These are phyloP conservation scores for Pemphredon lugubris DNA, from an alignment of 2,888 invertebrate species.

Conservation along the genomic window DNA sequence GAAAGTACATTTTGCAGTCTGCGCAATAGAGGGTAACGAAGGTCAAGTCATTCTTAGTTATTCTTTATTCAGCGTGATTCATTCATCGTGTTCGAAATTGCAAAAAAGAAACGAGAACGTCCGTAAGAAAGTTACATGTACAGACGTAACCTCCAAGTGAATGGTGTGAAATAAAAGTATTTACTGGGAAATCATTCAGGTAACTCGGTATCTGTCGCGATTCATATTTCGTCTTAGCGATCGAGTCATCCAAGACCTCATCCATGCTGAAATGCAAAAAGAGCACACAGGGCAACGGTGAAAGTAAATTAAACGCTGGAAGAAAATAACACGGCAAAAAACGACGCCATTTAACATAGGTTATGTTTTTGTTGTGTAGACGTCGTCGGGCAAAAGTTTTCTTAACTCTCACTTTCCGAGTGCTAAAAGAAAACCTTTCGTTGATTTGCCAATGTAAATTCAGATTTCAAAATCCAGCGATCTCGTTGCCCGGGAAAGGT, in stretches of 20 bases:
- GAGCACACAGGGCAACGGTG: no score
- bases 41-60: neutral
- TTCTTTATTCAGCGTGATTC: neutral
- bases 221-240: slow-evolving; percentile 66
- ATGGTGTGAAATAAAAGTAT: slow-evolving; percentile 47
- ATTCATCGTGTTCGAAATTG: neutral
- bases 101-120: neutral
- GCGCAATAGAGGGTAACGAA: neutral
- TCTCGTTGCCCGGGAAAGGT: slow-evolving; percentile 17
- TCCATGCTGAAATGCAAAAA: slow-evolving; percentile 71
- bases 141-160: slow-evolving; percentile 17
- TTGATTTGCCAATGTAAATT: no score
- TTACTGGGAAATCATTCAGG: slow-evolving; percentile 73
- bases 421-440: no score
- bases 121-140: no score
- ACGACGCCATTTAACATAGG: slow-evolving; percentile 58
- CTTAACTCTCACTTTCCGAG: no score
- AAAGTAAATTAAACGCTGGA: slow-evolving; percentile 17
- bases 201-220: slow-evolving; percentile 66
- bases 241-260: slow-evolving; percentile 69
- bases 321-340: slow-evolving; percentile 27
- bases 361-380: slow-evolving; percentile 59
- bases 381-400: no score
- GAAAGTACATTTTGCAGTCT: no score
- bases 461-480: slow-evolving; percentile 28